phyloP scores from a whole-genome alignment of 2,888 invertebrate species.

The Dicyrtoma fusca region DNA sequence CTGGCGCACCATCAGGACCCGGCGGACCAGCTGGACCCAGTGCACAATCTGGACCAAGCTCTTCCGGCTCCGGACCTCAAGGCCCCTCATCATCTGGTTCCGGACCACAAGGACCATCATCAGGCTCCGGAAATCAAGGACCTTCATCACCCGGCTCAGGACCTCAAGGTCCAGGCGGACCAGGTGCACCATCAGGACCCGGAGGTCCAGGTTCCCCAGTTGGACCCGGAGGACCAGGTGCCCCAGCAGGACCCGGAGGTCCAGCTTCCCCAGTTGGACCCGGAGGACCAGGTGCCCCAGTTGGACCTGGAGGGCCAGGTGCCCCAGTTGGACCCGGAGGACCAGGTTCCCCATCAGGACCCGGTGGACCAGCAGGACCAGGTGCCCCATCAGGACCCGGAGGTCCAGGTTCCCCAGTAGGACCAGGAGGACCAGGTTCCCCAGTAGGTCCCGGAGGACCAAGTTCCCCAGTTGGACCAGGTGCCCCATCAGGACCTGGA shows the following conservation, averaged over 20 bases:
- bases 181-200: not conserved
- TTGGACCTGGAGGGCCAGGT: not conserved
- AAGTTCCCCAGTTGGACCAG: not conserved
- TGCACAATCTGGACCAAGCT: slow-evolving; percentile 18
- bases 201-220: not conserved
- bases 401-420: slow-evolving; percentile 8
- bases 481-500: not conserved
- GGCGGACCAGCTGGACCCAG: slow-evolving; percentile 16
- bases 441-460: slow-evolving; percentile 2
- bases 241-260: too few relatives aligned
- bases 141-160: too few relatives aligned
- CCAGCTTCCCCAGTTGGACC: not conserved
- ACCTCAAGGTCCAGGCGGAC: slow-evolving; percentile 8
- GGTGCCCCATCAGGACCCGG: slow-evolving; percentile 19
- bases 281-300: not conserved
- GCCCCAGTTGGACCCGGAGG: not conserved
- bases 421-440: too few relatives aligned
- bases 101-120: not conserved
- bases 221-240: slow-evolving; percentile 12
- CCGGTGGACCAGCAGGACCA: slow-evolving; percentile 18
- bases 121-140: not conserved
- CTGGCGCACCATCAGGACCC: not conserved
- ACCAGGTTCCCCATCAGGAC: not conserved
- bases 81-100: slow-evolving; percentile 11
- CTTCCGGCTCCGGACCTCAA: too few relatives aligned